Evolutionary conservation across 2,888 invertebrate genomes (phyloP), one percentile per base, ranked within the genome.

Genomic region (Ecdyonurus torrentis): DNA sequence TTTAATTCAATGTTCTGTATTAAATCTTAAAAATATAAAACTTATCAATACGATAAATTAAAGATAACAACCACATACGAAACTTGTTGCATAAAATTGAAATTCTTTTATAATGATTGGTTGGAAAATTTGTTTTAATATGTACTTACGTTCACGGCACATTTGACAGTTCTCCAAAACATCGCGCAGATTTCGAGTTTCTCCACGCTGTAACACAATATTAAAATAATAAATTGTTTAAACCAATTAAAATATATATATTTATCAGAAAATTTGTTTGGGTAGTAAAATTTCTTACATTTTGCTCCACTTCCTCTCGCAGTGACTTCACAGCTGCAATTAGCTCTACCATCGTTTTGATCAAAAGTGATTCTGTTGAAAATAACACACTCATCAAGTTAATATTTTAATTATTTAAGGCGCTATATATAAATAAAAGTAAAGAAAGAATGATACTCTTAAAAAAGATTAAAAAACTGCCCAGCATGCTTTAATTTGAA

Each of bases 151-250:
- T 18, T 52, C 1, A 1, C 19, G 23, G 74, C 86, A 87, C 64
- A 83, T 81, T 68, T 87, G 88, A 73, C 93, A 93, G 69, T 87
- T 85, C 70, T 87, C 86, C 65, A 93, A 77, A 62, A 89, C 78
- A 65, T 81, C 80, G 37, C 86, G 81, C 62, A 93, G 78, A 66
- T 79, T 77, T 64, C 84, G 82, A 23, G 90, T 86, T 70, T 85
- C 87, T 65, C 81, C 68, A 59, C 76, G 75, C 81, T 81, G 72
- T 22, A 72, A 68, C 58, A 66, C 19, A 60, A 25, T n/a, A 18
- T 23, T n/a, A 60, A 60, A 25, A 23, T 1, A 2, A 1, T 1
- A 24, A 18, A 25, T 15, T 60, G 19, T n/a, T 15, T 1, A 58
- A 20, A 1, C 18, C 15, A 58, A n/a, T n/a, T 1, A n/a, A n/a